Conservation (phyloP, 2,113 vertebrate species). For the Forbesichthys papilliferus region DNA sequence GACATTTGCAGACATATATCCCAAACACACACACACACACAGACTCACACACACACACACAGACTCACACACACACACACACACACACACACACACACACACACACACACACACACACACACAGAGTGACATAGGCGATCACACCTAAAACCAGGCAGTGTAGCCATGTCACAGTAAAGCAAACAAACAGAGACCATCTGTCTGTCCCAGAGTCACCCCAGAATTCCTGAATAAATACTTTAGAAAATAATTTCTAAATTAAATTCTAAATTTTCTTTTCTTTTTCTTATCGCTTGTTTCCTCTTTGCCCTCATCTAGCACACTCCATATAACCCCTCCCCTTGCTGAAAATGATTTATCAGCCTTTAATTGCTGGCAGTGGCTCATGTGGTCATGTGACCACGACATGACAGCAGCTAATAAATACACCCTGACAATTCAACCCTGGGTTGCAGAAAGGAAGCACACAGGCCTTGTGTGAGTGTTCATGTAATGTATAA, state of each 20-base stretch:
- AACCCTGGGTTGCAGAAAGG: conserved; percentile 56
- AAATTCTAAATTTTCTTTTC: conserved; percentile 44
- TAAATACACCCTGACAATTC: conserved; percentile 66
- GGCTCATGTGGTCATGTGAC: conserved; percentile 70
- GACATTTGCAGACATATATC: conserved; percentile 40
- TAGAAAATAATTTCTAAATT: conserved; percentile 35
- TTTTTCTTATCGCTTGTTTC: conserved; percentile 48
- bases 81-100: too few species aligned
- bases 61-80: too few species aligned
- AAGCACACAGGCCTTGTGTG: conserved; percentile 6
- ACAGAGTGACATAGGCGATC: neutral
- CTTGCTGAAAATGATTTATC: conserved; percentile 74
- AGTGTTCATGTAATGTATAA: neutral
- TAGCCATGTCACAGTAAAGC: conserved; percentile 63
- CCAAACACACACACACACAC: neutral
- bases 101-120: conserved; percentile 20
- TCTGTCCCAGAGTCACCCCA: conserved; percentile 39
- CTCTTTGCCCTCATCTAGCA: conserved; percentile 23
- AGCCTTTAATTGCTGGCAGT: conserved; percentile 72
- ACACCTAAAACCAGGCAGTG: conserved; percentile 54
- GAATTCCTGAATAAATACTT: conserved; percentile 32
- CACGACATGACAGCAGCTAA: conserved; percentile 67
- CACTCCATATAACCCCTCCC: conserved; percentile 47
- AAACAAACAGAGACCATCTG: conserved; percentile 62
- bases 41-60: too few species aligned